A percentile compares a stretch with the other conserved stretches of the same genome.
Evolutionary conservation across 2,888 invertebrate species (phyloP).

Genomic region (Gastrophysa polygoni): DNA sequence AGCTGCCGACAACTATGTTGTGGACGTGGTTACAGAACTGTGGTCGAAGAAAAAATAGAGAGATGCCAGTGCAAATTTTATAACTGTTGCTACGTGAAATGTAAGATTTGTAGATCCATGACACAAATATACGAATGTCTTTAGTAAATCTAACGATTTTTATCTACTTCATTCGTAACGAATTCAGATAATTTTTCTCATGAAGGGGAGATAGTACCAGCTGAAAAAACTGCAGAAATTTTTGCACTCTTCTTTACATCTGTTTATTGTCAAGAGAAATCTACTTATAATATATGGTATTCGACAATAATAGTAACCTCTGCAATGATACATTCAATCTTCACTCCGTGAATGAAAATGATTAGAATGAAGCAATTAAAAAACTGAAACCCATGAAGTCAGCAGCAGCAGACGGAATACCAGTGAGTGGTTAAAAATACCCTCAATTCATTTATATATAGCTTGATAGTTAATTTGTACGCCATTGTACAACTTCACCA

Average conservation of each 20-base stretch:
- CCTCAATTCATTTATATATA: background rate
- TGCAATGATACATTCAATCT: background rate
- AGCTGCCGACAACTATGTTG: conserved; percentile 84
- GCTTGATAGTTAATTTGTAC: background rate
- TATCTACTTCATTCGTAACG: background rate
- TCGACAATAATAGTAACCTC: background rate
- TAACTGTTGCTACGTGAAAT: conserved; percentile 88
- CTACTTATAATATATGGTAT: too few relatives aligned
- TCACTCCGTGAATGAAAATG: background rate
- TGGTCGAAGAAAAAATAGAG: conserved; percentile 71
- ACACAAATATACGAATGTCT: conserved; percentile 74
- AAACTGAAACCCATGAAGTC: background rate
- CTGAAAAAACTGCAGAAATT: background rate
- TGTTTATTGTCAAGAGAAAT: background rate
- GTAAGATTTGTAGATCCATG: conserved; percentile 77
- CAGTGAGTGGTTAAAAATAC: background rate
- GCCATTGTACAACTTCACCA: background rate
- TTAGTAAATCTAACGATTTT: conserved; percentile 20
- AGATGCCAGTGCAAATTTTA: conserved; percentile 85
- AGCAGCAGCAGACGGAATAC: background rate
- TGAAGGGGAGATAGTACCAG: background rate
- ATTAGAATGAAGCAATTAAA: background rate
- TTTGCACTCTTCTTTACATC: background rate
- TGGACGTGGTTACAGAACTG: conserved; percentile 77
- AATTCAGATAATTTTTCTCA: background rate